Base-by-base conservation (phyloP, 2,797 vertebrate genomes). In the Champsocephalus esox region DNA sequence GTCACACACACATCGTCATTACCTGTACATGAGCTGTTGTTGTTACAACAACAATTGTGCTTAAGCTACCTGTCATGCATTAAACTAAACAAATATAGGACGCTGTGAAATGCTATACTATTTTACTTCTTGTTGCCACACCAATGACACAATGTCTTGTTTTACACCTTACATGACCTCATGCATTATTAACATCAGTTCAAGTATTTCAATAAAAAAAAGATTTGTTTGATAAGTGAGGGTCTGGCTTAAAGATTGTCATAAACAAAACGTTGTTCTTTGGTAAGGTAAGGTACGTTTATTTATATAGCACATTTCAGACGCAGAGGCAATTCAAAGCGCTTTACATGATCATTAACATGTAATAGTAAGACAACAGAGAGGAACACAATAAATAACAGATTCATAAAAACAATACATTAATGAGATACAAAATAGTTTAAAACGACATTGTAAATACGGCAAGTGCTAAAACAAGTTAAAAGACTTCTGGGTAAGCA, bases 111-210 rank as follows among this genome's bases (percentile, higher is more conserved):
- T 62, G 46, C n/a, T 66, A 65, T 44, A 61, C 34, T 28, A 56
- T 80, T 66, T 60, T 28, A 55, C 57, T 43, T 52, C 38, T 49
- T 81, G 75, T 70, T 85, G 74, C 54, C 63, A 66, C 52, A 75
- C 49, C 71, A 72, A 16, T 73, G 32, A 41, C 51, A 70, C 54
- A 43, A 57, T 44, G 5, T 77, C 59, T 17, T 34, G 10, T 84
- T 84, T 71, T 69, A 57, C 9, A 6, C 32, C 66, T 72, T 60
- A 17, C 43, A 65, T 1, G 19, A 46, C 55, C 24, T 59, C 28
- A 28, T 28, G 3, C 43, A 32, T 70, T 32, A 71, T 8, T 16
- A 12, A 19, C 34, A 6, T 21, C 24, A 52, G 48, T 49, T 41
- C 2, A 3, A 57, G 12, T 38, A 51, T 51, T 12, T 43, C n/a